Evolutionary conservation across 2,797 vertebrate genomes (phyloP).

Genomic region (Galago senegalensis): DNA sequence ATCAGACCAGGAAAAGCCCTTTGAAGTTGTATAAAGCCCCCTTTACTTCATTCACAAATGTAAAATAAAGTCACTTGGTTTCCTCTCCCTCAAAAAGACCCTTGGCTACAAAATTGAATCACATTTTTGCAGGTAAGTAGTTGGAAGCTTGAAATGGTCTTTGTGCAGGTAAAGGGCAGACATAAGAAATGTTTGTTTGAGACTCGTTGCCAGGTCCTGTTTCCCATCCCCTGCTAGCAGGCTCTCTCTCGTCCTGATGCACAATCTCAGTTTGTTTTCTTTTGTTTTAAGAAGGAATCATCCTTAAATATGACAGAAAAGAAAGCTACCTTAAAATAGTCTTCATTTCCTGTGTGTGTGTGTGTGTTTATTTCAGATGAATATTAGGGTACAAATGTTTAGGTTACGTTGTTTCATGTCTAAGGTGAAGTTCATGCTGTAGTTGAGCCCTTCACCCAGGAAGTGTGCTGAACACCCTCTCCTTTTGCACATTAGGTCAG

Average conservation of each 20-base stretch:
- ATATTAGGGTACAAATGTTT: too few species aligned
- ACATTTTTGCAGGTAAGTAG: background rate
- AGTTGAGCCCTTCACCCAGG: too few species aligned
- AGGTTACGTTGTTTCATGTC: too few species aligned
- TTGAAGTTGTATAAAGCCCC: background rate
- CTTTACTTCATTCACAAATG: background rate
- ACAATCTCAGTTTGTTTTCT: background rate
- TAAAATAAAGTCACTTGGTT: background rate
- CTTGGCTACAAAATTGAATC: background rate
- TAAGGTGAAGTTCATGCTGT: too few species aligned
- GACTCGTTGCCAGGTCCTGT: background rate
- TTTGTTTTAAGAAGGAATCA: background rate
- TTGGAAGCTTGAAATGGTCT: background rate
- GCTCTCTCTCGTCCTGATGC: background rate
- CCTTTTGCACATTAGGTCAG: too few species aligned
- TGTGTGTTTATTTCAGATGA: too few species aligned
- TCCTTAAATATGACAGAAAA: background rate
- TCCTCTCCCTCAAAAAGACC: background rate
- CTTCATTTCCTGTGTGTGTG: background rate
- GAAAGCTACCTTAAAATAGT: background rate
- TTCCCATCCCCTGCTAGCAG: background rate
- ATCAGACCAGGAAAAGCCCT: slow-evolving; percentile 11
- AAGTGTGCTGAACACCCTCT: too few species aligned
- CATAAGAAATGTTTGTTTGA: background rate
- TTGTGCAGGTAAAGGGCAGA: background rate